Base-by-base conservation (phyloP, 2,888 invertebrate species). In the Epiperipatus broadwayi region DNA sequence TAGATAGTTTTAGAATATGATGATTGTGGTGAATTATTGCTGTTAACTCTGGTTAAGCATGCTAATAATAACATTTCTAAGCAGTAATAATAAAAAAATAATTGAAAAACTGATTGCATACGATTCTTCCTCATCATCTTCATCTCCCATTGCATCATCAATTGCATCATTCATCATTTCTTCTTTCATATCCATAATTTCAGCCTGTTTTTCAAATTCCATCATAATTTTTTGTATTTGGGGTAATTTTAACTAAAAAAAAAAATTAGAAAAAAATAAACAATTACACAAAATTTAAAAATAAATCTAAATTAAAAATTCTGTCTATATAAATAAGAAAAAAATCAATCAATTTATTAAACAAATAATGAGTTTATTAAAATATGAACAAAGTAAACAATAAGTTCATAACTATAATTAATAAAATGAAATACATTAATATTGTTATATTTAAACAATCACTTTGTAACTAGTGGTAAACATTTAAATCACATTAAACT, bases 131-230 rank as follows among this genome's bases (percentile, higher is more conserved):
- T 93, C 91, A 57, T 99, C 97, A 32, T 76, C 91, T 55, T 91
- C 95, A 46, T 83, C 95, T 51, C 85, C 95, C 79, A 99, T 89
- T 1, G 95, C 97, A 65, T 97, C 97, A 60, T 97, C 97, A 54
- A 99, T 95, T 35, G 89, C 93, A 61, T 97, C 97, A 57, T 85
- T 91, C 77, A 97, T 97, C 72, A 99, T 87, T 64, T 99, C 97
- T 60, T 99, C 95, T 58, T 97, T 97, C 95, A 99, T 99, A 57
- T 99, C 95, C 97, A 99, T 99, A 39, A 99, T 91, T 64, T 97
- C 95, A 0, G 89, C 85, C 59, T 97, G 95, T 56, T 93, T 95
- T 63, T 99, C 97, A 63, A 99, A 97, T 56, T 95, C 93, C 65
- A 83, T 75, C 49, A 83, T 69, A 42, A 99, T 97, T 57, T 83